Evolutionary conservation across 2,797 vertebrate species (phyloP).

Genomic region (Cossypha dichroa): DNA sequence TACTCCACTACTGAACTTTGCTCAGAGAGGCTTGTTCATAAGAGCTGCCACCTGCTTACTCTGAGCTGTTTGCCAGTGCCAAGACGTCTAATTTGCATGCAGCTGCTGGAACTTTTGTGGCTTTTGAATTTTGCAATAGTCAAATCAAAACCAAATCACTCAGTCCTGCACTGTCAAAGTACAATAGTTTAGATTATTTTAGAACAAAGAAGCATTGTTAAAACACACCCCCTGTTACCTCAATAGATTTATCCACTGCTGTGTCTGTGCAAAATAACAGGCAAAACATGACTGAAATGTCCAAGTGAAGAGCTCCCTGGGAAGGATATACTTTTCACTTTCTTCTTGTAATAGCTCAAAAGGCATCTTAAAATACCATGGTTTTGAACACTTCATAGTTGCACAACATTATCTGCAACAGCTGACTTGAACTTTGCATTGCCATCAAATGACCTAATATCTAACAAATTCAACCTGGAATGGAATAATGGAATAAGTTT

Average conservation of each 20-base stretch:
- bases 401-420: neutral
- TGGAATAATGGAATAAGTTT: neutral
- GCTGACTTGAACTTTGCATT: neutral
- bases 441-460: neutral
- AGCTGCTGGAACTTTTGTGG: constrained; percentile 30
- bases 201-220: constrained; percentile 16
- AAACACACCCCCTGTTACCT: neutral
- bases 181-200: neutral
- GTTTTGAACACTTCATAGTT: neutral
- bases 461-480: neutral
- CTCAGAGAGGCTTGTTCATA: neutral
- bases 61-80: neutral
- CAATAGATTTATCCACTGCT: neutral
- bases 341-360: neutral
- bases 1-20: neutral
- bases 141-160: constrained; percentile 61
- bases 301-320: neutral
- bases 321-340: neutral
- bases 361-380: neutral
- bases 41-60: neutral
- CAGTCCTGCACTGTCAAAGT: neutral
- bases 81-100: constrained; percentile 55
- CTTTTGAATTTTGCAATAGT: constrained; percentile 52
- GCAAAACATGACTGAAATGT: neutral
- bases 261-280: neutral